Evolutionary conservation across 2,113 vertebrate species (phyloP), one percentile per base, ranked within the genome.

Genomic region (Hiodon tergisus): DNA sequence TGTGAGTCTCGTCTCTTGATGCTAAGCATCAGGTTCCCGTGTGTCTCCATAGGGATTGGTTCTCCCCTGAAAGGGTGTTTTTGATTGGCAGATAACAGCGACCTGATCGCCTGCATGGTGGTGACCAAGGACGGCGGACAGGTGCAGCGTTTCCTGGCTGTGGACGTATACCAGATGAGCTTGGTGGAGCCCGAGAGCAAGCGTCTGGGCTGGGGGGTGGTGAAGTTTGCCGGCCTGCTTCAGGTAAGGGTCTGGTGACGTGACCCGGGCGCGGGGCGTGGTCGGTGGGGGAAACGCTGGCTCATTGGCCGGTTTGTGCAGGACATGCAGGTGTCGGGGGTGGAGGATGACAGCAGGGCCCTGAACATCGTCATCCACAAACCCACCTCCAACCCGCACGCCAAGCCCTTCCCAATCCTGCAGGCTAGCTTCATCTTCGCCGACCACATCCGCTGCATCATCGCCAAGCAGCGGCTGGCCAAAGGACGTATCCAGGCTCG

Each of bases 291-390:
- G 53, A 47, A 52, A 51, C 8, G 46, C 16, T 16, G 6, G 6
- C 79, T 11, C 61, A 46, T 75, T 53, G 9, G 17, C 71, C 4
- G 31, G 31, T 31, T 31, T 31, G 31, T 65, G 1, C 84, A 98
- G 97, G 97, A 99, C 86, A 98, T 99, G 97, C 97, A 99, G 85
- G 97, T 99, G 81, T 98, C 95, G 0, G 97, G 97, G 0, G 96
- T 98, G 0, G 96, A 99, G 82, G 97, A 98, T 0, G 97, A 99
- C 88, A 98, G 96, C 81, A 90, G 97, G 57, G 96, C 96, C 16
- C 84, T 99, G 77, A 98, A 95, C 78, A 97, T 99, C 6, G 92
- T 92, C 13, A 98, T 99, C 79, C 97, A 99, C 80, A 98, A 97
- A 81, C 97, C 97, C 53, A 94, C 95, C 0, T 95, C 97, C 54